phyloP scores from a whole-genome alignment of 1,140 invertebrate genomes.

The Wiebesia pumilae region DNA sequence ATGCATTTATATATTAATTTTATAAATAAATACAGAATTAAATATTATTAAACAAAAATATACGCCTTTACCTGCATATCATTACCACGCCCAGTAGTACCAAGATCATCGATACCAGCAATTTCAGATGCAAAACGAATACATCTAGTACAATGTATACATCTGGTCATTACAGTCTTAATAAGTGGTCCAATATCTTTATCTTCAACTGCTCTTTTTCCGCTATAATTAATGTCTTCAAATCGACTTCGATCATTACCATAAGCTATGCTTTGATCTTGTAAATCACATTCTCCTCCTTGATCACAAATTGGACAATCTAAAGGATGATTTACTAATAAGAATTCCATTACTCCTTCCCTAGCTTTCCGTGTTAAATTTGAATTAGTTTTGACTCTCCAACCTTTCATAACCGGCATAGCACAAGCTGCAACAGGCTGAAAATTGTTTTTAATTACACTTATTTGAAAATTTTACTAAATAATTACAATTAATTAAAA shows the following conservation, averaged over 20 bases:
- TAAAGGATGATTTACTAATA: conserved; percentile 98
- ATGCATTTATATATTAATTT: too few species aligned
- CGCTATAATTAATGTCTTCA: conserved; percentile 93
- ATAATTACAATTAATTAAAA: neutral
- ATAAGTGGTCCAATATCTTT: conserved; percentile 99
- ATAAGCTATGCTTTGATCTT: conserved; percentile 99
- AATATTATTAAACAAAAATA: neutral
- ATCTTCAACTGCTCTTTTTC: conserved; percentile 99
- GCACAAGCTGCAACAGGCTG: conserved; percentile 99
- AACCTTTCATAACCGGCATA: conserved; percentile 99
- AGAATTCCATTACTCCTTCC: conserved; percentile 99
- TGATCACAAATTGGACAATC: conserved; percentile 99
- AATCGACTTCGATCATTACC: conserved; percentile 96
- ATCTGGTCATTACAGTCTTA: conserved; percentile 99
- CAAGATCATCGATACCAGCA: conserved; percentile 97
- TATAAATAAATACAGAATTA: neutral
- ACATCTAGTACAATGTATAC: conserved; percentile 99
- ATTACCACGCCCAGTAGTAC: conserved; percentile 95
- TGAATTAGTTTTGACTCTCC: conserved; percentile 98
- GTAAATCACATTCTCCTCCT: conserved; percentile 99
- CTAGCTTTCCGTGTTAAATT: conserved; percentile 95
- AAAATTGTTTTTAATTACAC: conserved; percentile 68
- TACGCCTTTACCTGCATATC: conserved; percentile 88
- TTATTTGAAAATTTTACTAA: neutral
- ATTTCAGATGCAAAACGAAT: conserved; percentile 97